Evolutionary conservation across 1,140 invertebrate species (phyloP), one percentile per base, ranked within the genome.

Genomic region (Ptiloglossa arizonensis): DNA sequence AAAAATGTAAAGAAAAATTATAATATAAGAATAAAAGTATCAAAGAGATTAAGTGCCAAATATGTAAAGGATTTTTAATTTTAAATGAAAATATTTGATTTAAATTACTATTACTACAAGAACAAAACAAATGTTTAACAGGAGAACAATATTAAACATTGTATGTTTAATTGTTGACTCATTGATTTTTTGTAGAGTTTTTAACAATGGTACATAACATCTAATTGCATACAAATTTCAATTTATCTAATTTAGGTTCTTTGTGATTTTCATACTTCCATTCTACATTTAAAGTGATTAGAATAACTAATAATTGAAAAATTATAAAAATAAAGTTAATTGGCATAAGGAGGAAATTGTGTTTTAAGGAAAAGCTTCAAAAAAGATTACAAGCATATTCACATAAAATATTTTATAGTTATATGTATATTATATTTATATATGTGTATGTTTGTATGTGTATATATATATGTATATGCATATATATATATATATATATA

Each of bases 381-480:
- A 59, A 48, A 67, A 56, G n/a, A 19, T 22, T 48, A 75, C 29
- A 59, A 68, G 57, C 22, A 9, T 19, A 6, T 57, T 48, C 50
- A 68, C 52, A 75, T 75, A 75, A 75, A 75, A 75, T 68, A 75
- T 32, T 75, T 68, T 68, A 75, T 68, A 68, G 24, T 1, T 38
- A 66, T 57, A 75, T 27, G 22, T 57, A 59, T 57, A 68, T 75
- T 68, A 63, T 32, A 74, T 48, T 27, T 48, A 59, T 19, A 60
- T 38, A 32, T 11, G 24, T 35, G 11, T 50, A n/a, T 46, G 22
- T 29, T 4, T 22, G 29, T 32, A 32, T 19, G 19, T 63, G 6
- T 63, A 3, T 41, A 22, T 52, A 35, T 35, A 27, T 73, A 48
- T 54, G 15, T 17, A n/a, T 9, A 35, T 6, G 32, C 17, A 50